phyloP scores from a whole-genome alignment of 2,113 vertebrate genomes.

The Menidia beryllina region DNA sequence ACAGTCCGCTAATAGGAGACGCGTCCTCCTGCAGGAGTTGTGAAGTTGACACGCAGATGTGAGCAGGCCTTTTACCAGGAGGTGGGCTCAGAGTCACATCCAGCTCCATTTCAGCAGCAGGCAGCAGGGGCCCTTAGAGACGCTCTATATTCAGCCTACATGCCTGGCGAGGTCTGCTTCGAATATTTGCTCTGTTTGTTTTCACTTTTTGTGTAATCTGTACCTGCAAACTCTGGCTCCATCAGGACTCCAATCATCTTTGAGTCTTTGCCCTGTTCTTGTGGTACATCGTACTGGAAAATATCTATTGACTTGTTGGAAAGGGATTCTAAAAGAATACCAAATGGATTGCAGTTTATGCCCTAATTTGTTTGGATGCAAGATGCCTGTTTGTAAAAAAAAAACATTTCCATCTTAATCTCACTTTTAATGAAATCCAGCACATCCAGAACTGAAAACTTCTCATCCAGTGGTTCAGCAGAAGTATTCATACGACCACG shows the following conservation, averaged over 20 bases:
- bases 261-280: neutral
- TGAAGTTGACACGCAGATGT: conserved; percentile 22
- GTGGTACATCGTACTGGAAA: conserved; percentile 31
- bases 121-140: conserved; percentile 44
- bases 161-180: neutral
- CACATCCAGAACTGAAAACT: conserved; percentile 43
- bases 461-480: conserved; percentile 57
- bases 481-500: conserved; percentile 30
- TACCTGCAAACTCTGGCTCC: conserved; percentile 58
- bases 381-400: neutral
- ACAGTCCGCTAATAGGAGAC: conserved; percentile 52
- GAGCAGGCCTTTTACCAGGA: conserved; percentile 8
- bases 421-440: conserved; percentile 70
- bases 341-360: neutral
- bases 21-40: conserved; percentile 56
- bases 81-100: conserved; percentile 61
- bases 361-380: accelerated
- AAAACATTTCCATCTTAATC: neutral
- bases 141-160: neutral
- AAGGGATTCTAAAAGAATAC: conserved; percentile 1
- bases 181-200: neutral
- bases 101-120: conserved; percentile 71
- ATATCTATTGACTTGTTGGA: conserved; percentile 41
- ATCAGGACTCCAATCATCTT: neutral
- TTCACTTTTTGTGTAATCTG: neutral